Base-by-base conservation (phyloP, 37 sponge, comb jelly and placozoan genomes). In the Spongia lamella region DNA sequence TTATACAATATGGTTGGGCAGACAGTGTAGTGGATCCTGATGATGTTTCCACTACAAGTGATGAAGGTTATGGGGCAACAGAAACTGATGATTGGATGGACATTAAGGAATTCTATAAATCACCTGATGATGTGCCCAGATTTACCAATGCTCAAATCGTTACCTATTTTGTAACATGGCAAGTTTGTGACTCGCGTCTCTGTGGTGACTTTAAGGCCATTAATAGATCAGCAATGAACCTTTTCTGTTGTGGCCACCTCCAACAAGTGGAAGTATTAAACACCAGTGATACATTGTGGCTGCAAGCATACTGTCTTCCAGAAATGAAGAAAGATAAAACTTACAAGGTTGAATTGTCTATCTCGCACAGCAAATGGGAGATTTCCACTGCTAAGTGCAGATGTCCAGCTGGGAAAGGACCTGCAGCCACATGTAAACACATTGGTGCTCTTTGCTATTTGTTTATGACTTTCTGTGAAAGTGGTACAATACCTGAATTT, bases 371-470 rank as follows among this genome's bases (percentile, higher is more conserved):
- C 26, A 55, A 29, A 13, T 66, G 16, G 0, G 43, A 73, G 43
- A 76, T 83, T 21, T 5, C 60, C 27, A 36, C 64, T 61, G 72
- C 78, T 59, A 43, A 69, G 52, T 84, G 84, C 77, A 64, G 72
- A 34, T 84, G 84, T 39, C 72, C 84, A 38, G 81, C 72, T 51
- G 72, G 81, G 27, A 60, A 31, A 53, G 72, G 81, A 19, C 81
- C 81, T 32, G 50, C 16, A 50, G 81, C 64, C 24, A 61, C 52
- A 22, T 76, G 84, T 53, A 76, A 70, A 30, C 83, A 82, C 63
- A 76, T 83, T 60, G 84, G 52, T 30, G 84, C 84, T 25, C 25
- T 80, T 47, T 80, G 81, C 53, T 80, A 80, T 70, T 51, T 53
- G 21, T 47, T 74, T 19, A 26, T 60, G 25, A 39, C 21, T 34